A percentile compares a stretch with the other conserved stretches of the same genome.
These are phyloP conservation scores for Elysia chlorotica DNA, from an alignment of 1,140 invertebrate species.

Conservation along the genomic window DNA sequence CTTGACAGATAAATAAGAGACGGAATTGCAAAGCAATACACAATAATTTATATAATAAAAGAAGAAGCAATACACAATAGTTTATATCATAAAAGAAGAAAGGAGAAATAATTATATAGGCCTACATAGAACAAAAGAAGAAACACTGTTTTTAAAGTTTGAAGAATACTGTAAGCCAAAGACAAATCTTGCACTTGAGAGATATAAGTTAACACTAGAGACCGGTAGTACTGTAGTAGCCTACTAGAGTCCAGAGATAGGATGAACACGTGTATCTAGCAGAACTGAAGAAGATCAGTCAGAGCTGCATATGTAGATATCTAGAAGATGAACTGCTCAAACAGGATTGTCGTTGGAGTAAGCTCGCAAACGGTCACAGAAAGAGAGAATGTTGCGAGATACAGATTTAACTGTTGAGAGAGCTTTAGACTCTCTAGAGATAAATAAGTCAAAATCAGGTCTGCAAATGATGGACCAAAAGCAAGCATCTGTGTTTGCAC, in stretches of 20 bases:
- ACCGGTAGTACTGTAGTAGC: too few species aligned
- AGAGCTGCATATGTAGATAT: conserved; percentile 26
- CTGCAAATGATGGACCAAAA: background rate
- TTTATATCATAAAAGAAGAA: background rate
- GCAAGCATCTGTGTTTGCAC: background rate
- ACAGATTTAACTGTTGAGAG: background rate
- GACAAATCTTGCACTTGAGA: conserved; percentile 28
- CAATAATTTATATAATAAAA: too few species aligned
- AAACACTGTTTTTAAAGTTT: conserved; percentile 12
- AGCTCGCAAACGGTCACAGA: background rate
- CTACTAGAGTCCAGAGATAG: conserved; percentile 21
- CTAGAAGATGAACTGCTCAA: conserved; percentile 28
- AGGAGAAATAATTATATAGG: background rate
- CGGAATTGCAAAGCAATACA: background rate
- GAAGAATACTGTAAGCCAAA: conserved; percentile 26
- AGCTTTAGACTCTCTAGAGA: background rate
- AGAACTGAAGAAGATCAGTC: conserved; percentile 11
- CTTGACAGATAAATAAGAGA: background rate
- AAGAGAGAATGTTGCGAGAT: background rate
- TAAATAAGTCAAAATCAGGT: background rate
- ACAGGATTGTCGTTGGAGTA: conserved; percentile 27
- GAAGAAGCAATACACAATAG: too few species aligned
- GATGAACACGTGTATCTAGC: conserved; percentile 26
- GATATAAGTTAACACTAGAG: conserved; percentile 32
- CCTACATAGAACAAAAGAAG: conserved; percentile 10